phyloP scores from a whole-genome alignment of 2,113 vertebrate species.

The Elaphurus davidianus region DNA sequence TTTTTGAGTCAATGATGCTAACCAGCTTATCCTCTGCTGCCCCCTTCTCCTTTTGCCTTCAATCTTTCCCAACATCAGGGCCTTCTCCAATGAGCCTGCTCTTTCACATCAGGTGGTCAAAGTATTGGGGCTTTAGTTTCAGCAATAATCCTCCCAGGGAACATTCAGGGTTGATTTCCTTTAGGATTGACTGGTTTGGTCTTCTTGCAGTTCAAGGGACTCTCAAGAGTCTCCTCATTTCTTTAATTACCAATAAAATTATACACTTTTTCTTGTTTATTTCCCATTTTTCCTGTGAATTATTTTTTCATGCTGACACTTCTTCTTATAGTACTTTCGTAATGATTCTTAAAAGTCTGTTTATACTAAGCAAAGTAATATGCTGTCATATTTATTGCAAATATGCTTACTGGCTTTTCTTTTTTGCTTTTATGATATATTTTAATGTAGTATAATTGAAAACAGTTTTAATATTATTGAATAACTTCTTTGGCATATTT shows the following conservation, averaged over 20 bases:
- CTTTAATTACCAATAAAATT: not conserved
- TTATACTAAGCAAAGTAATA: not conserved
- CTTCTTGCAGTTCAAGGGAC: not conserved
- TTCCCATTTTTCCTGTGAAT: not conserved
- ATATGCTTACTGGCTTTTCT: not conserved
- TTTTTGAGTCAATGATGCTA: not conserved
- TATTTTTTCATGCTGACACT: not conserved
- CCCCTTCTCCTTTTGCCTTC: not conserved
- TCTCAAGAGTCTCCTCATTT: not conserved
- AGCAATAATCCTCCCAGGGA: not conserved
- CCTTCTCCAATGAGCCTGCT: not conserved
- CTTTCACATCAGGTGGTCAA: not conserved
- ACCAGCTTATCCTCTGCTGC: not conserved
- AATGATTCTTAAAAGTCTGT: not conserved
- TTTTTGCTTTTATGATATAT: not conserved
- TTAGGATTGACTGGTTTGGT: not conserved
- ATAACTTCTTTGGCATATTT: not conserved
- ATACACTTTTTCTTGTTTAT: not conserved
- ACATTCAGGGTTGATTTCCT: not conserved
- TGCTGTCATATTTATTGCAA: not conserved
- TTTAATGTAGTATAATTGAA: not conserved
- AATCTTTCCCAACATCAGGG: not conserved
- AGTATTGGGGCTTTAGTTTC: not conserved
- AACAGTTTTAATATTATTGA: not conserved
- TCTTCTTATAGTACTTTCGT: not conserved